Evolutionary conservation across 2,113 vertebrate species (phyloP), one percentile per base, ranked within the genome.

Genomic region (Caracal caracal): DNA sequence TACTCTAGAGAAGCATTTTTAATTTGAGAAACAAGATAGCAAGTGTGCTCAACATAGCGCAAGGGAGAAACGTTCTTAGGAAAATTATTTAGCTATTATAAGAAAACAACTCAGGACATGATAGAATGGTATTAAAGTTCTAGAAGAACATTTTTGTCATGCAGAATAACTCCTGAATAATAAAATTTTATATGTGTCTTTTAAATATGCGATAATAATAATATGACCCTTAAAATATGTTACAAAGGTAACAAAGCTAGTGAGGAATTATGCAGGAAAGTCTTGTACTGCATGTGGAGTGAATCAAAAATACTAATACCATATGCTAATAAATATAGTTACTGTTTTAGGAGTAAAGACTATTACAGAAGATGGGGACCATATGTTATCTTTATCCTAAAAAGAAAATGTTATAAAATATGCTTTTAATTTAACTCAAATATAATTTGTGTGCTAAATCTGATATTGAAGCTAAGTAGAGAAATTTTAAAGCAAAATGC

Each of bases 81-180:
- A 92, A 95, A 97, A 95, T 87, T 59, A 78, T 53, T 92, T 88
- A 93, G 83, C 79, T 95, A 80, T 95, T 95, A 17, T 95, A 96
- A 90, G 76, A 97, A 70, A 95, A 91, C 76, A 96, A 28, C 93
- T 98, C 61, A 90, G 87, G 96, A 89, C 66, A 30, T 93, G 90
- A 89, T 95, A 98, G 56, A 56, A 61, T 95, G 40, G 13, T 17
- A 75, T 10, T 76, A 83, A 92, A 78, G 63, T 93, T 85, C 87
- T 86, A 97, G 93, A 96, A 95, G 35, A 94, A 83, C 8, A 2
- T 53, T 95, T 95, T 73, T 22, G 47, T 94, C 47, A 93, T 92
- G 84, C 37, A 61, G 73, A 91, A 59, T 93, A n/a, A 90, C 82
- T 24, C 76, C 20, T 81, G 66, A 96, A 71, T 95, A 90, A 79